A percentile compares a stretch with the other conserved stretches of the same genome.
These are phyloP conservation scores for Fulmarus glacialis DNA, from an alignment of 2,113 vertebrate species.

Conservation along the genomic window DNA sequence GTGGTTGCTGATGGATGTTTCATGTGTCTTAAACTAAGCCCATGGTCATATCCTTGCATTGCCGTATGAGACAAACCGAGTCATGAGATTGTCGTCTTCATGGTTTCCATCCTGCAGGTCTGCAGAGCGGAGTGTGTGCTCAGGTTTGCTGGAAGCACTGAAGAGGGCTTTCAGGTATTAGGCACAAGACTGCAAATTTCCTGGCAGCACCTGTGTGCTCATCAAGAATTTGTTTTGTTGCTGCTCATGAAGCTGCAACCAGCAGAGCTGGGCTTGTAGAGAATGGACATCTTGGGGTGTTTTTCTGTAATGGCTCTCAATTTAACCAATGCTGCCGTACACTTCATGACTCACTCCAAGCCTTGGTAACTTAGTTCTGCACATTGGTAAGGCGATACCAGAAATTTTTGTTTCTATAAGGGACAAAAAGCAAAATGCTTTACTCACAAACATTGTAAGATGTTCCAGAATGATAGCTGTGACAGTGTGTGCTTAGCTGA, in stretches of 20 bases:
- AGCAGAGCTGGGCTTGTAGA: background rate
- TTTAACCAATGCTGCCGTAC: background rate
- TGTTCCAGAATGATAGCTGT: background rate
- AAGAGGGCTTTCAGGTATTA: background rate
- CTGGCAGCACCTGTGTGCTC: background rate
- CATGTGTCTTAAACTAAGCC: background rate
- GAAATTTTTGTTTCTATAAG: background rate
- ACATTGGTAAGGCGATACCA: background rate
- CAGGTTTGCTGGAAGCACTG: background rate
- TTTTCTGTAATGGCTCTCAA: background rate
- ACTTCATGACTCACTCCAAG: background rate
- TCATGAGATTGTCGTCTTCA: background rate
- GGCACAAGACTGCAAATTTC: background rate
- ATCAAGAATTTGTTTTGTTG: background rate
- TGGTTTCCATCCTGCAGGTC: background rate
- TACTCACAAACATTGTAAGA: background rate
- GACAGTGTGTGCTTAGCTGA: slow-evolving; percentile 15
- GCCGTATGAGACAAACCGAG: background rate
- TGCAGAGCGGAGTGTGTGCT: background rate
- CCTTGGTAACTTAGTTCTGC: background rate
- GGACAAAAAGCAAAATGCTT: background rate
- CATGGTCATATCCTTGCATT: background rate
- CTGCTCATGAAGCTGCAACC: background rate
- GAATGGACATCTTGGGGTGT: background rate
- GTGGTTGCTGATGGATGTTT: background rate